A percentile compares a stretch with the other conserved stretches of the same genome.
phyloP scores from a whole-genome alignment of 1,140 invertebrate species.

The Apis cerana region DNA sequence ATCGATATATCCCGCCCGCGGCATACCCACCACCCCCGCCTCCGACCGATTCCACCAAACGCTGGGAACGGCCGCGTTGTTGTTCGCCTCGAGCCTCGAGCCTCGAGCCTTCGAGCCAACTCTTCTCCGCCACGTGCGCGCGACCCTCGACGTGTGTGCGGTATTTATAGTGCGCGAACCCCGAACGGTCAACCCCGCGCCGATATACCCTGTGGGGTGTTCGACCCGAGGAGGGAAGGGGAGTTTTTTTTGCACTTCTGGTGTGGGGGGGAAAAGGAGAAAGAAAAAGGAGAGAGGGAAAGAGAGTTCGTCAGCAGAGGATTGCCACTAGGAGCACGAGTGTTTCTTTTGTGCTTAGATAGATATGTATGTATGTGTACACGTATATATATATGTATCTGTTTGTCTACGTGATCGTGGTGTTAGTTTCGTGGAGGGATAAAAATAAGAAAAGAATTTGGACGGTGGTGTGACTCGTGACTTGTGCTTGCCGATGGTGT shows the following conservation, averaged over 20 bases:
- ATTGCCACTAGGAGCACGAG: not conserved
- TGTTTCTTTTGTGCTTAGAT: conserved; percentile 5
- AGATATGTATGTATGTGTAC: too few relatives aligned
- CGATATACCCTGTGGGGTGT: not conserved
- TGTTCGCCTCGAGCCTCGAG: not conserved
- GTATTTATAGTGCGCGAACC: conserved; percentile 36
- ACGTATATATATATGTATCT: too few relatives aligned
- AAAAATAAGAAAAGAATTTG: not conserved
- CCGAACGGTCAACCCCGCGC: not conserved
- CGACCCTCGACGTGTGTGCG: conserved; percentile 1
- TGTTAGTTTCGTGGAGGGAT: too few relatives aligned
- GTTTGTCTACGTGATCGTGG: too few relatives aligned
- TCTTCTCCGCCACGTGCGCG: conserved; percentile 10
- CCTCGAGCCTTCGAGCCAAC: not conserved
- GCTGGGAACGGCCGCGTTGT: not conserved
- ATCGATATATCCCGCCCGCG: too few relatives aligned
- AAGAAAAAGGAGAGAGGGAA: not conserved
- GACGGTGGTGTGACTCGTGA: not conserved
- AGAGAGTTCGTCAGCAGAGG: conserved; percentile 25
- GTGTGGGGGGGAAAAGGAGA: not conserved
- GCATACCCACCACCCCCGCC: not conserved
- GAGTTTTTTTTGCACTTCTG: not conserved
- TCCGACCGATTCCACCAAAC: too few relatives aligned
- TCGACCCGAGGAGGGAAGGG: not conserved
- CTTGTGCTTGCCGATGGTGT: conserved; percentile 44